phyloP scores from a whole-genome alignment of 2,797 vertebrate species.

The Peromyscus aztecus region DNA sequence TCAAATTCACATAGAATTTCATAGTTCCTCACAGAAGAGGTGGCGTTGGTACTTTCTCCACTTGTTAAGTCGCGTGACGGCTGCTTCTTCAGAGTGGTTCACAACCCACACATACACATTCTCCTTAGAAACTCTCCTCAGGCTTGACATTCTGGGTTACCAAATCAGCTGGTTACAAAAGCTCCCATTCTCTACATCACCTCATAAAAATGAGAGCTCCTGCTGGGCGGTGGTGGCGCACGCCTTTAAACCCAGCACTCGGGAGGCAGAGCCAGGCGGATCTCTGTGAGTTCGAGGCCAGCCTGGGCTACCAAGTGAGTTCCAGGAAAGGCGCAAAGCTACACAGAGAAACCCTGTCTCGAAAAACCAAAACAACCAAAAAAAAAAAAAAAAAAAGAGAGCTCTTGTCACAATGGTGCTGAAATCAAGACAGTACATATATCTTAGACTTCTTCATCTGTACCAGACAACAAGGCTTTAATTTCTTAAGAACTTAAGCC shows the following conservation, averaged over 20 bases:
- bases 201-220: conserved; percentile 34
- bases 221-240: too few relatives aligned
- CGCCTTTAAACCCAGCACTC: too few relatives aligned
- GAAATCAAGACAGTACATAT: background rate
- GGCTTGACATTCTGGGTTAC: background rate
- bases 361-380: too few relatives aligned
- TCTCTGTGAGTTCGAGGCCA: too few relatives aligned
- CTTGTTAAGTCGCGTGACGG: background rate
- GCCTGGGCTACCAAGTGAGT: too few relatives aligned
- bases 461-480: conserved; percentile 33
- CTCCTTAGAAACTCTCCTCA: conserved; percentile 21
- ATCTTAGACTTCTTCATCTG: background rate
- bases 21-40: background rate
- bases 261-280: too few relatives aligned
- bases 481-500: background rate
- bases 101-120: background rate
- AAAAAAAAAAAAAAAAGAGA: conserved; percentile 57
- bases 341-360: too few relatives aligned
- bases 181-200: background rate
- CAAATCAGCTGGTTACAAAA: background rate
- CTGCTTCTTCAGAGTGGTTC: conserved; percentile 22
- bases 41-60: background rate
- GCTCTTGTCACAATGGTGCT: conserved; percentile 30
- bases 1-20: background rate
- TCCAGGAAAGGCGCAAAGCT: too few relatives aligned